phyloP scores from a whole-genome alignment of 2,888 invertebrate genomes.

The Sicus ferrugineus region DNA sequence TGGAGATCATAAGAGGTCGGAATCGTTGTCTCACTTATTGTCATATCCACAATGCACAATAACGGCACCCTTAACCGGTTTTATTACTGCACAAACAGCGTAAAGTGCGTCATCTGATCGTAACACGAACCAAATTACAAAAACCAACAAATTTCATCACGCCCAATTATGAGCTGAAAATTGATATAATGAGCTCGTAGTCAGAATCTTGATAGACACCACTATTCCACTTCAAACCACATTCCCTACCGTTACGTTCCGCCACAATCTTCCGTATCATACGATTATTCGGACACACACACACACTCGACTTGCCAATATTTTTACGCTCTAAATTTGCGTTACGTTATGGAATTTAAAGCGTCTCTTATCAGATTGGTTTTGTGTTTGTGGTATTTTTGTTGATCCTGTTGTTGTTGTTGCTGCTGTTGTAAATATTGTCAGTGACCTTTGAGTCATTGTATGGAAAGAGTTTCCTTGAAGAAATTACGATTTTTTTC shows the following conservation, averaged over 20 bases:
- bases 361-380: conserved; percentile 63
- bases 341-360: conserved; percentile 64
- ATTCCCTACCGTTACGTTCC: conserved; percentile 10
- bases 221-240: not conserved
- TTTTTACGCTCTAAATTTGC: conserved; percentile 60
- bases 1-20: no score
- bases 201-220: conserved; percentile 12
- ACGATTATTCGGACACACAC: conserved; percentile 23
- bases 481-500: no score
- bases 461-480: conserved; percentile 23
- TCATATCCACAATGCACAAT: no score
- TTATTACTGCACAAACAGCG: not conserved
- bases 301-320: not conserved
- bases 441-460: conserved; percentile 6
- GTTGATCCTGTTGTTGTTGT: conserved; percentile 46
- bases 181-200: conserved; percentile 20
- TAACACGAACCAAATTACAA: not conserved
- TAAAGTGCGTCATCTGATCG: not conserved
- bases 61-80: no score
- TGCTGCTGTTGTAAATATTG: conserved; percentile 47
- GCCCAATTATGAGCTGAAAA: conserved; percentile 8
- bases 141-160: not conserved
- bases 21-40: no score
- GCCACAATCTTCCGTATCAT: conserved; percentile 6
- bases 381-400: conserved; percentile 2